A percentile compares a stretch with the other conserved stretches of the same genome.
Conservation (phyloP, 2,797 vertebrate species). For the Adelosebastes latens region DNA sequence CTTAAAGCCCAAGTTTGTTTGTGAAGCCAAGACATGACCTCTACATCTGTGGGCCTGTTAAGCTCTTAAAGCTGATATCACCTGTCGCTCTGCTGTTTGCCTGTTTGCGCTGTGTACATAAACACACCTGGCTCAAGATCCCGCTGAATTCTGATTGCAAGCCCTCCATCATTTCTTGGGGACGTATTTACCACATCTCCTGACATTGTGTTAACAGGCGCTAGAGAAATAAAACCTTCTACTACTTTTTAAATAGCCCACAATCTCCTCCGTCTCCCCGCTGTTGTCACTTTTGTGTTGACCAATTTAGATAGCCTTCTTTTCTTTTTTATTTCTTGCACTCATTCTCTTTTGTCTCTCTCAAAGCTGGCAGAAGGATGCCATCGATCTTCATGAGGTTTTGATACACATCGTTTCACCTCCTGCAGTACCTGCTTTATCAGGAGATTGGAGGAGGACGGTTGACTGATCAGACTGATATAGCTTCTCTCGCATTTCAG, state of each 20-base stretch:
- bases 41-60: constrained; percentile 63
- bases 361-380: constrained; percentile 81
- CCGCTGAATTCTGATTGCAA: constrained; percentile 69
- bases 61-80: constrained; percentile 71
- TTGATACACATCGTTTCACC: constrained; percentile 89
- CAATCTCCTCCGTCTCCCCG: constrained; percentile 52
- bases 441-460: constrained; percentile 84
- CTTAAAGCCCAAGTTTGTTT: constrained; percentile 43
- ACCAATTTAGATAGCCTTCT: constrained; percentile 74
- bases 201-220: constrained; percentile 60
- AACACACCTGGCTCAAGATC: constrained; percentile 73
- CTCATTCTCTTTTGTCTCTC: constrained; percentile 78
- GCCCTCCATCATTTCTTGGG: constrained; percentile 72
- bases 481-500: constrained; percentile 79
- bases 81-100: constrained; percentile 74
- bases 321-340: constrained; percentile 58
- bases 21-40: constrained; percentile 67
- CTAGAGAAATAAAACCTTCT: constrained; percentile 56
- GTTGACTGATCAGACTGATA: constrained; percentile 87
- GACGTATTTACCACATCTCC: constrained; percentile 77
- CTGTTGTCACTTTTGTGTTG: constrained; percentile 67
- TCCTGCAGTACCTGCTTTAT: constrained; percentile 84
- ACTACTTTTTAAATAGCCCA: constrained; percentile 65
- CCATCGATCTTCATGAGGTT: constrained; percentile 93
- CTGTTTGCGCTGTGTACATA: constrained; percentile 71